These are phyloP conservation scores for Hycleus cichorii DNA, from an alignment of 1,140 invertebrate genomes.

Conservation along the genomic window DNA sequence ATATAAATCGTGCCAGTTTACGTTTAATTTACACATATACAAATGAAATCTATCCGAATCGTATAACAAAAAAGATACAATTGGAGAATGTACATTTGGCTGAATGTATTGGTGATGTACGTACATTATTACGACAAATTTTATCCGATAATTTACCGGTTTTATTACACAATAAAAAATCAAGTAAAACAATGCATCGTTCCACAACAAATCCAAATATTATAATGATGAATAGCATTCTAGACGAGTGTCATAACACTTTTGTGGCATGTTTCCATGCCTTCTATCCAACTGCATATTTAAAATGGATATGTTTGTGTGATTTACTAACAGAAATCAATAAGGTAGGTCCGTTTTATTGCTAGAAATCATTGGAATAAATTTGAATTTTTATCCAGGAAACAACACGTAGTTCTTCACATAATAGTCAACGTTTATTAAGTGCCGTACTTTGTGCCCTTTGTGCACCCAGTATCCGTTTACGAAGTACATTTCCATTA, in stretches of 20 bases:
- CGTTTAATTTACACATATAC: slow-evolving; percentile 76
- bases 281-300: slow-evolving; percentile 87
- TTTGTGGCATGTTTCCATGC: slow-evolving; percentile 91
- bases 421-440: slow-evolving; percentile 58
- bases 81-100: slow-evolving; percentile 69
- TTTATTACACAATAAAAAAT: slow-evolving; percentile 30
- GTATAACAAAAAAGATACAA: slow-evolving; percentile 50
- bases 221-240: slow-evolving; percentile 59
- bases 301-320: slow-evolving; percentile 90
- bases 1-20: slow-evolving; percentile 76
- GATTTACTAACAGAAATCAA: slow-evolving; percentile 74
- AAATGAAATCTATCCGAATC: slow-evolving; percentile 82
- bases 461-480: slow-evolving; percentile 68
- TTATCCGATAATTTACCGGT: slow-evolving; percentile 64
- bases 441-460: slow-evolving; percentile 76
- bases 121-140: slow-evolving; percentile 74
- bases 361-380: not conserved
- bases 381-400: slow-evolving; percentile 24
- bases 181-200: slow-evolving; percentile 14
- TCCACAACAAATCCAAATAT: slow-evolving; percentile 19
- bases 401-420: slow-evolving; percentile 19
- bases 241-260: slow-evolving; percentile 85
- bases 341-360: slow-evolving; percentile 49
- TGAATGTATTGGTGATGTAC: slow-evolving; percentile 78
- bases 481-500: slow-evolving; percentile 72